Conservation (phyloP, 2,113 vertebrate species). For the Pluvianellus socialis region DNA sequence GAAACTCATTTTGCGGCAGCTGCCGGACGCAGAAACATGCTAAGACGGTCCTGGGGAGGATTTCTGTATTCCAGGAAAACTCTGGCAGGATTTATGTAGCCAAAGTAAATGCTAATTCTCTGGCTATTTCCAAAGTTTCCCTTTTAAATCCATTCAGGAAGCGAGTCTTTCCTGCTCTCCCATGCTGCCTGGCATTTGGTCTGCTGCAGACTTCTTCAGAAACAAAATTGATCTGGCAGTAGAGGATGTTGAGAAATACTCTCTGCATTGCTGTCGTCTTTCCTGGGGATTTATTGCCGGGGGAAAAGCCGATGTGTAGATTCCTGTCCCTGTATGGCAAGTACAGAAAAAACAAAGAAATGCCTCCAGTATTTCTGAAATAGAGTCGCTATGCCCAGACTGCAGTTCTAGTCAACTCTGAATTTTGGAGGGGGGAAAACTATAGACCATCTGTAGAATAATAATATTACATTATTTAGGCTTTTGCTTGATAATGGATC, state of each 20-base stretch:
- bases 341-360: background rate
- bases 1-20: background rate
- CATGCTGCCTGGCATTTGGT: background rate
- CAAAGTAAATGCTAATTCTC: background rate
- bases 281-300: background rate
- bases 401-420: background rate
- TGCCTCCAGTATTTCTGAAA: background rate
- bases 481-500: background rate
- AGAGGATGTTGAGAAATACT: background rate
- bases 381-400: accelerated
- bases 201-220: background rate
- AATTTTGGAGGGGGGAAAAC: background rate
- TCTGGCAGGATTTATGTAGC: background rate
- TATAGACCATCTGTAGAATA: background rate
- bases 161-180: background rate
- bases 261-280: background rate
- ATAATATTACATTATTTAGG: background rate
- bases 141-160: background rate
- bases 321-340: background rate
- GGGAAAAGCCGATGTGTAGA: background rate
- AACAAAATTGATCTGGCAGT: background rate
- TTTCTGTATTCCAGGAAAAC: background rate
- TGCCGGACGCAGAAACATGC: background rate
- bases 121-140: background rate
- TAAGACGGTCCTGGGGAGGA: background rate